These are phyloP conservation scores for Drosophila repleta DNA, from an alignment of 1,140 invertebrate genomes.

Conservation along the genomic window DNA sequence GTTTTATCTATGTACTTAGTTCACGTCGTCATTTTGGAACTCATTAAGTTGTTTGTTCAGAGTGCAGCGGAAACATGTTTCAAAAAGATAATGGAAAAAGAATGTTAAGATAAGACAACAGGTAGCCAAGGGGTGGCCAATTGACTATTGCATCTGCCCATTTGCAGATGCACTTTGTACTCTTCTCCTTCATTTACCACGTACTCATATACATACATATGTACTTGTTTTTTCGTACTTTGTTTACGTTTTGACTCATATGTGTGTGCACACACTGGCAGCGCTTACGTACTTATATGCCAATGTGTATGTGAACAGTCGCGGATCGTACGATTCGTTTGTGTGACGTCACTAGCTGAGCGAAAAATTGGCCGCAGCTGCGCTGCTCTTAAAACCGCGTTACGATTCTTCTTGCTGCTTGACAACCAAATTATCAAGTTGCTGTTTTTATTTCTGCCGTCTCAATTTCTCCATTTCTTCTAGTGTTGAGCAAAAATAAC, in stretches of 20 bases:
- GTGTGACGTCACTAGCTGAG: conserved; percentile 31
- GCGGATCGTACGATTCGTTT: conserved; percentile 34
- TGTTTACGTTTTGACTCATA: conserved; percentile 44
- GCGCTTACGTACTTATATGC: neutral
- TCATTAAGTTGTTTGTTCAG: conserved; percentile 25
- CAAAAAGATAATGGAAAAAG: conserved; percentile 25
- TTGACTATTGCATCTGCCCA: conserved; percentile 19
- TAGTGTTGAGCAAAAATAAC: conserved; percentile 12
- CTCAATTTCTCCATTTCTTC: conserved; percentile 33
- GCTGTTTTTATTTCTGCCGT: conserved; percentile 8
- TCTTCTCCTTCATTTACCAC: neutral
- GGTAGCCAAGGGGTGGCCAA: conserved; percentile 10
- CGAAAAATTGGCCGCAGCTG: conserved; percentile 10
- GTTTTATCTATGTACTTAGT: conserved; percentile 28
- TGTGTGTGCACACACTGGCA: conserved; percentile 28
- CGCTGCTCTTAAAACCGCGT: conserved; percentile 16
- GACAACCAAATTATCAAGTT: conserved; percentile 38
- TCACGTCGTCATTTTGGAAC: conserved; percentile 26
- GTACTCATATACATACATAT: conserved; percentile 12
- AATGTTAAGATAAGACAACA: conserved; percentile 33
- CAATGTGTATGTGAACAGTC: conserved; percentile 1
- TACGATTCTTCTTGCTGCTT: conserved; percentile 9
- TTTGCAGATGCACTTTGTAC: conserved; percentile 26
- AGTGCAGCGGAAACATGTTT: conserved; percentile 42
- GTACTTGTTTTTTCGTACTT: conserved; percentile 7